phyloP scores from a whole-genome alignment of 2,113 vertebrate species.

The Sphaerodactylus townsendi region DNA sequence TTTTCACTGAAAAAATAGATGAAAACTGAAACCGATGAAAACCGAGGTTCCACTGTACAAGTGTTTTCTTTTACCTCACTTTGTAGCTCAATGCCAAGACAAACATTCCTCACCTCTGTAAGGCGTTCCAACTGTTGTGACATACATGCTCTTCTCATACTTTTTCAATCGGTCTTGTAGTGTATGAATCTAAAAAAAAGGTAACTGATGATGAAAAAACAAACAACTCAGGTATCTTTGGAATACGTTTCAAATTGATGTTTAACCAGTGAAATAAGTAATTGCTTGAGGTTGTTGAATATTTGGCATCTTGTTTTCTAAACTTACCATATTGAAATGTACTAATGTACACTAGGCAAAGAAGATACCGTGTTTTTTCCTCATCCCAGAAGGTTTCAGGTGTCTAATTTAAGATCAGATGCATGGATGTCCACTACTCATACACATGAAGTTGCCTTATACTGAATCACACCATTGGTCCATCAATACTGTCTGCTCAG shows the following conservation, averaged over 20 bases:
- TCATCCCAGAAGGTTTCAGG: not conserved
- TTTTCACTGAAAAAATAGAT: no score
- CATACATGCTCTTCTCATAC: conserved; percentile 80
- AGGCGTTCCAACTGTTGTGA: conserved; percentile 80
- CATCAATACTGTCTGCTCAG: no score
- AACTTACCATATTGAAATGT: not conserved
- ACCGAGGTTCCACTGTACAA: no score
- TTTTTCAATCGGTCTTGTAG: conserved; percentile 90
- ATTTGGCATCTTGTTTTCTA: not conserved
- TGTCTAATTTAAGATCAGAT: not conserved
- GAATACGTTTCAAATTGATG: not conserved
- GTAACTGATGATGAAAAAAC: not conserved
- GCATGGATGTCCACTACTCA: no score
- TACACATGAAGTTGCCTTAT: not conserved
- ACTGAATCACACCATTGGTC: no score
- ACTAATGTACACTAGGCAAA: not conserved
- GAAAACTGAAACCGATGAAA: no score
- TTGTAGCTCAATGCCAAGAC: not conserved
- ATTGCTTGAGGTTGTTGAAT: not conserved
- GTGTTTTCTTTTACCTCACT: not conserved
- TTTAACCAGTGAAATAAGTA: no score
- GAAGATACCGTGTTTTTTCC: not conserved
- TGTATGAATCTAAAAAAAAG: conserved; percentile 80
- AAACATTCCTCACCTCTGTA: conserved; percentile 78
- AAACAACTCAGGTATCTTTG: conserved; percentile 4